Conservation (phyloP, 2,888 invertebrate species). For the Escarpia spicata region DNA sequence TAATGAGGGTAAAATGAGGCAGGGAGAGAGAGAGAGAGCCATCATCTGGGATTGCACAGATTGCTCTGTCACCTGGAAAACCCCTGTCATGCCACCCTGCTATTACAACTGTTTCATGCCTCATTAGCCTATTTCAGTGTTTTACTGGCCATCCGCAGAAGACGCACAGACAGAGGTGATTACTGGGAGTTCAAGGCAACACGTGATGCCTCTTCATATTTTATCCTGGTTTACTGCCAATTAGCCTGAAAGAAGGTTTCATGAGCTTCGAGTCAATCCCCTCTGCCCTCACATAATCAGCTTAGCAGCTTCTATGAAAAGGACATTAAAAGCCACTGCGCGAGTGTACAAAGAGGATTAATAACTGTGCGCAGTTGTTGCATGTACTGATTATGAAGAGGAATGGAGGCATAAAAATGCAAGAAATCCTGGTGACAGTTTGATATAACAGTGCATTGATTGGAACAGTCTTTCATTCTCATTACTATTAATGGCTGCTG, state of each 20-base stretch:
- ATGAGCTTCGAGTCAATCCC: background rate
- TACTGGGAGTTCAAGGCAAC: background rate
- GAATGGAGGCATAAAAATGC: background rate
- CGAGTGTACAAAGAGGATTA: background rate
- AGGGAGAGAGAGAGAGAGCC: background rate
- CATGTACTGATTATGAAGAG: background rate
- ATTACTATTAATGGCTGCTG: background rate
- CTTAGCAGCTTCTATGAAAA: background rate
- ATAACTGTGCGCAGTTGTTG: background rate
- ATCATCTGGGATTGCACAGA: background rate
- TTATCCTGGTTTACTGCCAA: conserved; percentile 8
- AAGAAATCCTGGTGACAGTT: background rate
- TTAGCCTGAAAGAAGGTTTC: background rate
- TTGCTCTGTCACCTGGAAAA: background rate
- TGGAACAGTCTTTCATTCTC: background rate
- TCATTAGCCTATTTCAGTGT: background rate
- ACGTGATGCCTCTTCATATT: background rate
- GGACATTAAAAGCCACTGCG: background rate
- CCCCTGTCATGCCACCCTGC: background rate
- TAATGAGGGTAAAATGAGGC: background rate
- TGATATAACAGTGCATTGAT: background rate
- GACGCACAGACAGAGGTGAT: background rate
- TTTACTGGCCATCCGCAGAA: background rate
- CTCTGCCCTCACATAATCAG: background rate
- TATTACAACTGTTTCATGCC: background rate